These are phyloP conservation scores for Deilephila porcellus DNA, from an alignment of 2,888 invertebrate genomes.

Conservation along the genomic window DNA sequence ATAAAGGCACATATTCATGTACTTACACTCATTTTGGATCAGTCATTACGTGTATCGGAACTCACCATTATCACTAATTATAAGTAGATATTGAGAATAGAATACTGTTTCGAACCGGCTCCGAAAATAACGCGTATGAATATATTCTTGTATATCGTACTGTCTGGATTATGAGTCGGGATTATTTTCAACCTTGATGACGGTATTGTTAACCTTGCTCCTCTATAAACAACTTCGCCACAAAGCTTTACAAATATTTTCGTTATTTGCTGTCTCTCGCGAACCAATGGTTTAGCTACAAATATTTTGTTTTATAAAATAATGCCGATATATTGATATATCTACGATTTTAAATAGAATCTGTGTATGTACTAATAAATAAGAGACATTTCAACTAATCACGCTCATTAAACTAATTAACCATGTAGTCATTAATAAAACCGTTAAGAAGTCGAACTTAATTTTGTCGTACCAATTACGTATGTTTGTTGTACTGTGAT, in stretches of 20 bases:
- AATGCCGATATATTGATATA: neutral
- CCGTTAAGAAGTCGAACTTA: neutral
- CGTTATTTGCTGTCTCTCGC: constrained; percentile 48
- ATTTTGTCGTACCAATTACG: neutral
- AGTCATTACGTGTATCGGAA: neutral
- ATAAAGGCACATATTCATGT: constrained; percentile 36
- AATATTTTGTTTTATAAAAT: neutral
- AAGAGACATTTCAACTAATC: neutral
- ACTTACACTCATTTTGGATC: constrained; percentile 12
- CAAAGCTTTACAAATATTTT: constrained; percentile 55
- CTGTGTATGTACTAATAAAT: neutral
- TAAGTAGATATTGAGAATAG: neutral
- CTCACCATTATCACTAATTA: neutral
- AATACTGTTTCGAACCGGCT: neutral
- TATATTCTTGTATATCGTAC: constrained; percentile 61
- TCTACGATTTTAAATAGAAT: neutral
- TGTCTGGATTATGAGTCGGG: constrained; percentile 62
- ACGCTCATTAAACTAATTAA: constrained; percentile 16
- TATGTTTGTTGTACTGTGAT: neutral
- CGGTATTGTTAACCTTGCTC: constrained; percentile 79
- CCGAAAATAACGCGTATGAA: constrained; percentile 38
- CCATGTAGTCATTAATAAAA: neutral
- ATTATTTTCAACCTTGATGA: constrained; percentile 79
- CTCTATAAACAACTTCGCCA: constrained; percentile 68
- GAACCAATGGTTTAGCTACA: neutral